These are phyloP conservation scores for Microtus californicus DNA, from an alignment of 2,797 vertebrate genomes.

Conservation along the genomic window DNA sequence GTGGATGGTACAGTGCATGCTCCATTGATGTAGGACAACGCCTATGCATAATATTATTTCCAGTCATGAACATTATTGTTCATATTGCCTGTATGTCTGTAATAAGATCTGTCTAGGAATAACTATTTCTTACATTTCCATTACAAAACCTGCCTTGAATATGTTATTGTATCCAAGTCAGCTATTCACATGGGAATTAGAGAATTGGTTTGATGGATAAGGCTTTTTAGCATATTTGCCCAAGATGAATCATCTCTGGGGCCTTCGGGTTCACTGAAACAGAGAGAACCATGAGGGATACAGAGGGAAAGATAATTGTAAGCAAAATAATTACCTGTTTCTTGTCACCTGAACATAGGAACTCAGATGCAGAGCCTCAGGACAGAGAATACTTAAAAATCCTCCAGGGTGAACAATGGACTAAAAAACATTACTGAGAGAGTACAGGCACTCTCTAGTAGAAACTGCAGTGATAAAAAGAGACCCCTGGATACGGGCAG, in stretches of 20 bases:
- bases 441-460: background rate
- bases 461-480: background rate
- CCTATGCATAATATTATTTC: background rate
- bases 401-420: background rate
- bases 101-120: background rate
- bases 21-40: rapidly evolving
- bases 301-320: background rate
- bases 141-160: background rate
- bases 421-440: background rate
- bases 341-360: background rate
- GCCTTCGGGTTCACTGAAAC: background rate
- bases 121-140: background rate
- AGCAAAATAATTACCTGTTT: background rate
- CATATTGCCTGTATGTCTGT: background rate
- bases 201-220: background rate
- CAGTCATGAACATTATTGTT: background rate
- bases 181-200: background rate
- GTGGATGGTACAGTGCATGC: background rate
- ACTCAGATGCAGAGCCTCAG: background rate
- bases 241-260: background rate
- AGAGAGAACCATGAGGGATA: background rate
- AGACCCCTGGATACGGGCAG: too few species aligned
- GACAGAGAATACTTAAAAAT: background rate
- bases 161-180: background rate
- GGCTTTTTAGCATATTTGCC: background rate